Evolutionary conservation across 2,113 vertebrate genomes (phyloP).

Genomic region (Trematomus loennbergii): DNA sequence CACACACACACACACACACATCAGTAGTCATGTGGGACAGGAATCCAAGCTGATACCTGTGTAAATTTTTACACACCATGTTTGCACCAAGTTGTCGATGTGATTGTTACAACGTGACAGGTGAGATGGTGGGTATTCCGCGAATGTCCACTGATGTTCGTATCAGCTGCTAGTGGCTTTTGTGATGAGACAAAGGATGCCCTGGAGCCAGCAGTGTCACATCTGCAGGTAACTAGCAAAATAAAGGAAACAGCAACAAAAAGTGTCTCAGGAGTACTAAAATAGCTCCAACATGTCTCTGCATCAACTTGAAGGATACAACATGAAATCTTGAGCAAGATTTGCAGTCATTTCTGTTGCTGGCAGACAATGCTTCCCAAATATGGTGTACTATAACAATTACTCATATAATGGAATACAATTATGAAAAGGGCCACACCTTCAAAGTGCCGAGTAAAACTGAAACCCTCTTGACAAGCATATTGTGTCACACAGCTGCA

Average conservation of each 20-base stretch:
- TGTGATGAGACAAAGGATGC: constrained; percentile 79
- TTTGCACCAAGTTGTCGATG: constrained; percentile 68
- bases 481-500: not conserved
- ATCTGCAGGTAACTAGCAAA: constrained; percentile 73
- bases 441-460: not conserved
- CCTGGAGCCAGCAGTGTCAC: constrained; percentile 75
- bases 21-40: constrained; percentile 65
- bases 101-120: constrained; percentile 73
- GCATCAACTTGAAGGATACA: constrained; percentile 59
- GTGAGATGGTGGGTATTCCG: constrained; percentile 74
- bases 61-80: constrained; percentile 72
- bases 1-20: constrained; percentile 32
- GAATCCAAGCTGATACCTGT: constrained; percentile 66
- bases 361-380: constrained; percentile 18
- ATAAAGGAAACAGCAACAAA: constrained; percentile 62
- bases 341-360: constrained; percentile 16
- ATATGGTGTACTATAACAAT: not conserved
- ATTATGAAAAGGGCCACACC: not conserved
- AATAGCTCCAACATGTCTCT: constrained; percentile 60
- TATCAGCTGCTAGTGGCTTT: constrained; percentile 71
- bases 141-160: constrained; percentile 74
- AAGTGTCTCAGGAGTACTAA: constrained; percentile 58
- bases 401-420: not conserved
- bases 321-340: constrained; percentile 41
- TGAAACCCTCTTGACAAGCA: not conserved